These are phyloP conservation scores for Zaprionus obscuricornis DNA, from an alignment of 2,888 invertebrate genomes.

Conservation along the genomic window DNA sequence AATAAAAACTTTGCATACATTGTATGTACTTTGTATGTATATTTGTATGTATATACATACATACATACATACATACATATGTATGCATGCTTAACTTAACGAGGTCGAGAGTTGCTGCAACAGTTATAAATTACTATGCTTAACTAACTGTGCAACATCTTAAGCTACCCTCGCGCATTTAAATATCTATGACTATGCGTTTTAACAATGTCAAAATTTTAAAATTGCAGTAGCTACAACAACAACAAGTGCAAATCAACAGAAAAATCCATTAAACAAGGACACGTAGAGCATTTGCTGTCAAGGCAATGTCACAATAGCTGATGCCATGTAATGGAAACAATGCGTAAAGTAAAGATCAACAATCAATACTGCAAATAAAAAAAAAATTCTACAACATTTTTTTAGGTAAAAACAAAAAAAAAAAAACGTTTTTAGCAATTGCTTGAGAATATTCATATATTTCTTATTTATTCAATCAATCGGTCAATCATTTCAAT, in stretches of 20 bases:
- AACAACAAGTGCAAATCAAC: conserved; percentile 10
- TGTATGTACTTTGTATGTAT: neutral
- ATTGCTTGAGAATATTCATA: too few species aligned
- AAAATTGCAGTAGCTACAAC: conserved; percentile 44
- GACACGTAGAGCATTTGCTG: conserved; percentile 40
- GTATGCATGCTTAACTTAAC: conserved; percentile 17
- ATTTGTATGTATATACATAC: too few species aligned
- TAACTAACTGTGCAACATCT: neutral
- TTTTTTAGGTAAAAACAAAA: too few species aligned
- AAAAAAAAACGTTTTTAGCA: too few species aligned
- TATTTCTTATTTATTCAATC: too few species aligned
- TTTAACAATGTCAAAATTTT: conserved; percentile 59
- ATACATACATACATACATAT: too few species aligned
- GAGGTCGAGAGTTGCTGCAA: conserved; percentile 21
- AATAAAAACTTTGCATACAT: conserved; percentile 18
- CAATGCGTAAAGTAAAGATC: conserved; percentile 12
- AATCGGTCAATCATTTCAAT: too few species aligned
- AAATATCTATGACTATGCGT: conserved; percentile 34
- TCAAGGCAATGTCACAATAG: conserved; percentile 41
- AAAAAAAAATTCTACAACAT: too few species aligned
- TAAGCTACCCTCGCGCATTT: conserved; percentile 2
- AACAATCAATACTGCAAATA: conserved; percentile 1
- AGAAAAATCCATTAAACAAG: conserved; percentile 31
- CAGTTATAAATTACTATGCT: conserved; percentile 1
- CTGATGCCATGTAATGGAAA: conserved; percentile 26